Percentiles rank a stretch among this genome's conserved stretches.
Conservation (phyloP, 2,888 invertebrate species). For the Drosophila buzzatii region DNA sequence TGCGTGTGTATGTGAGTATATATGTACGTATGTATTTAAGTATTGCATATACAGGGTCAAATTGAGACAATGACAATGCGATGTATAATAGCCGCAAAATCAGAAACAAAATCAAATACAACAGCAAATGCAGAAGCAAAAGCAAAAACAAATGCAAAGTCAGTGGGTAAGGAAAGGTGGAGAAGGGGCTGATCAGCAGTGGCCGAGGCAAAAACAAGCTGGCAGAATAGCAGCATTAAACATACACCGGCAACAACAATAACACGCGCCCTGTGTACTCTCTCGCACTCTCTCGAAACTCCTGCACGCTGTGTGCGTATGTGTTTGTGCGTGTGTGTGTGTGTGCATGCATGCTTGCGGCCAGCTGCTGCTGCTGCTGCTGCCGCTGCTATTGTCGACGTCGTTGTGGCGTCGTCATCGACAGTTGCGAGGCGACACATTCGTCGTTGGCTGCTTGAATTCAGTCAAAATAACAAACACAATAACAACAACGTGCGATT, state of each 20-base stretch:
- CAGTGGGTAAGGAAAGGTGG: background rate
- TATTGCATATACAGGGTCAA: constrained; percentile 38
- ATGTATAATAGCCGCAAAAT: constrained; percentile 12
- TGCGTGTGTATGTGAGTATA: background rate
- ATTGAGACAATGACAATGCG: constrained; percentile 40
- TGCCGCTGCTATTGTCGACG: constrained; percentile 16
- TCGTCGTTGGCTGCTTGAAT: constrained; percentile 46
- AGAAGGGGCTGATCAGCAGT: background rate
- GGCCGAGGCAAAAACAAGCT: constrained; percentile 14
- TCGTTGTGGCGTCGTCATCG: constrained; percentile 43
- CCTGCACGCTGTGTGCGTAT: constrained; percentile 20
- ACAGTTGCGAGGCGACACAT: constrained; percentile 61
- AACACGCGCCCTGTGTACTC: constrained; percentile 36
- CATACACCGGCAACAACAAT: constrained; percentile 38
- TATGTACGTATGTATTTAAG: constrained; percentile 5
- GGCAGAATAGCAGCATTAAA: constrained; percentile 33
- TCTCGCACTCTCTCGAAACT: constrained; percentile 13
- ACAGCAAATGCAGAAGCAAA: constrained; percentile 12
- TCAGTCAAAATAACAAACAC: constrained; percentile 59
- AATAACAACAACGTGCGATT: constrained; percentile 50
- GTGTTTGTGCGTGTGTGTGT: constrained; percentile 12
- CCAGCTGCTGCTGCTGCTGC: constrained; percentile 27
- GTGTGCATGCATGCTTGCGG: constrained; percentile 39
- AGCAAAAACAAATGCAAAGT: constrained; percentile 22
- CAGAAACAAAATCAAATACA: constrained; percentile 12